Percentiles rank a stretch among this genome's conserved stretches.
phyloP scores from a whole-genome alignment of 2,888 invertebrate species.

The Microctonus aethiopoides region DNA sequence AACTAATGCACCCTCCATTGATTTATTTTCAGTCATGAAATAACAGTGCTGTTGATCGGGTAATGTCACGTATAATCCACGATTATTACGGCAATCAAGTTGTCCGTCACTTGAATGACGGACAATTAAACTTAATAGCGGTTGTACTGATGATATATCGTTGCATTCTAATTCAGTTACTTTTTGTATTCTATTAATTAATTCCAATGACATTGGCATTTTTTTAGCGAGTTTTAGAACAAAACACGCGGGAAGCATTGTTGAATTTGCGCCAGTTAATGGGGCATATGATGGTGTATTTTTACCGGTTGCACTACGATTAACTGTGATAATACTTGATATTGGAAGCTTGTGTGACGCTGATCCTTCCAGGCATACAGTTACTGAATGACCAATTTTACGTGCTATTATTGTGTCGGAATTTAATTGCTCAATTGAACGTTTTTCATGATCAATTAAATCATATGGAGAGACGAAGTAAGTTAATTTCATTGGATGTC shows the following conservation, averaged over 20 bases:
- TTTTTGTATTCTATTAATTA: conserved; percentile 77
- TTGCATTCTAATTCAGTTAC: conserved; percentile 72
- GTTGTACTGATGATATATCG: conserved; percentile 71
- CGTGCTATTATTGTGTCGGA: conserved; percentile 78
- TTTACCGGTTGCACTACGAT: conserved; percentile 78
- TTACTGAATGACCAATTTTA: conserved; percentile 86
- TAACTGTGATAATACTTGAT: conserved; percentile 76
- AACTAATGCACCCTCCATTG: conserved; percentile 81
- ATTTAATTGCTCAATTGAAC: conserved; percentile 79
- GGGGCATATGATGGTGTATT: conserved; percentile 84
- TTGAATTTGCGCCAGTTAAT: conserved; percentile 85
- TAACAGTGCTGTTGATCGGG: conserved; percentile 96
- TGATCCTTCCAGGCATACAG: conserved; percentile 90
- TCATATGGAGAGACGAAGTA: conserved; percentile 96
- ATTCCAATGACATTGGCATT: conserved; percentile 84
- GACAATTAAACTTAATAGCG: conserved; percentile 82
- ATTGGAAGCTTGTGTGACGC: conserved; percentile 86
- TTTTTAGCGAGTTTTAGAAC: conserved; percentile 85
- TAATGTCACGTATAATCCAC: conserved; percentile 87
- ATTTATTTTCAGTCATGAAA: conserved; percentile 86
- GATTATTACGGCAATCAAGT: conserved; percentile 77
- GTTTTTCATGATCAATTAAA: conserved; percentile 80
- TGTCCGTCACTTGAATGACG: conserved; percentile 82
- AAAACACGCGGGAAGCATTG: conserved; percentile 91
- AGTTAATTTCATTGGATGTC: conserved; percentile 92